Evolutionary conservation across 2,888 invertebrate species (phyloP).

Genomic region (Xanthostigma xanthostigma): DNA sequence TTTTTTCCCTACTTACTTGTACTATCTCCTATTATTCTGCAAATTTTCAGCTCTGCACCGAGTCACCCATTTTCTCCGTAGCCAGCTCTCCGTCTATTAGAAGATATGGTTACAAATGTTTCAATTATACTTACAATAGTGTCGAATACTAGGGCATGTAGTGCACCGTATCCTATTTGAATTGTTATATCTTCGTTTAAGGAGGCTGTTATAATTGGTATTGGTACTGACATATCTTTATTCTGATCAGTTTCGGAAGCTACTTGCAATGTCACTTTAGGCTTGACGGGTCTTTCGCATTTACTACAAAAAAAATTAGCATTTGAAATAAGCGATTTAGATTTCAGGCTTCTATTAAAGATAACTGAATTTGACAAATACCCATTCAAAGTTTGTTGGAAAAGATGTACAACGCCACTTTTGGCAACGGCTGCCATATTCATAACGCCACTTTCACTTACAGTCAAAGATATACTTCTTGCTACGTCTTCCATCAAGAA

Average conservation of each 20-base stretch:
- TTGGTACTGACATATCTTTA: constrained; percentile 32
- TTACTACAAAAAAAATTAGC: constrained; percentile 21
- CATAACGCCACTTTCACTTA: constrained; percentile 32
- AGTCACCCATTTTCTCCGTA: no score
- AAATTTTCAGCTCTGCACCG: no score
- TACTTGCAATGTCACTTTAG: constrained; percentile 43
- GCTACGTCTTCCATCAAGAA: constrained; percentile 58
- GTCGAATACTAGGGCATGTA: constrained; percentile 41
- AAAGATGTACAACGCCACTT: constrained; percentile 66
- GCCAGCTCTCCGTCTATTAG: not conserved
- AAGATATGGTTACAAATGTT: not conserved
- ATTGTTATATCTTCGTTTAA: constrained; percentile 29
- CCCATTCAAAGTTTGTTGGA: constrained; percentile 63
- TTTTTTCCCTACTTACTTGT: no score
- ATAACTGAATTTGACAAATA: constrained; percentile 23
- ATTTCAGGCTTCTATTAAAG: constrained; percentile 3
- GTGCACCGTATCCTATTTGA: constrained; percentile 41
- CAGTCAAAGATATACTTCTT: constrained; percentile 32
- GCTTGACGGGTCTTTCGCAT: constrained; percentile 45
- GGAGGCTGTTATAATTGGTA: constrained; percentile 35
- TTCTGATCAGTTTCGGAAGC: constrained; percentile 35
- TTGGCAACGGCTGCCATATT: constrained; percentile 43
- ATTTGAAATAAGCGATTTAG: not conserved
- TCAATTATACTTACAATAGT: constrained; percentile 29
- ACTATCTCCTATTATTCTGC: no score